Evolutionary conservation across 2,797 vertebrate species (phyloP), one percentile per base, ranked within the genome.

Genomic region (Cephalopachus bancanus): DNA sequence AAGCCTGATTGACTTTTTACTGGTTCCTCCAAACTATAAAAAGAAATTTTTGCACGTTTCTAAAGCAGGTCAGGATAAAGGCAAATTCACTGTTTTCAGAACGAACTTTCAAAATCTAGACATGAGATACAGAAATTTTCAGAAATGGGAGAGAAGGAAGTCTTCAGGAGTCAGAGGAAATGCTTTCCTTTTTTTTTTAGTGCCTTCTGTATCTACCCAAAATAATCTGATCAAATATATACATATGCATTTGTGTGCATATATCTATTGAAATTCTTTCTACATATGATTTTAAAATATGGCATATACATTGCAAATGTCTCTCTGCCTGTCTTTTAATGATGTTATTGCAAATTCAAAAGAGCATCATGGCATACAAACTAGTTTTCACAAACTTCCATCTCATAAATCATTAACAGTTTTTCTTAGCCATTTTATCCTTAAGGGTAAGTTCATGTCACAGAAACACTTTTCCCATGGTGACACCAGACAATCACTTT

Each of bases 101-200:
- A 72, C 79, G 60, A 96, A 91, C 8, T 7, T 89, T 93, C n/a
- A 80, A 79, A 94, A 84, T 95, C 67, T 78, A 89, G 33, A 33
- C 26, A 37, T n/a, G 10, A 94, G 22, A 33, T 11, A 75, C 14
- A 60, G 33, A 53, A 44, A 95, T 81, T 37, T 37, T 95, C 76
- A 96, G 17, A 93, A 88, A 94, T 26, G 15, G 16, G 19, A 15
- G 76, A 83, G 91, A 94, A 80, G 22, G 33, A 84, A 89, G 17
- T 0, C 75, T 65, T 92, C 30, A 88, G 78, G 4, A 37, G n/a
- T 71, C 84, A 24, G 59, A 89, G 26, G 17, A 89, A 95, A 87
- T 75, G 59, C 1, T 67, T 60, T 69, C n/a, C 4, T 4, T 55
- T 57, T 53, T 57, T 22, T 72, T 22, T 49, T 37, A 28, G 59